Evolutionary conservation across 64 coral and sea anemone genomes (phyloP), one percentile per base, ranked within the genome.

Genomic region (Platygyra sinensis): DNA sequence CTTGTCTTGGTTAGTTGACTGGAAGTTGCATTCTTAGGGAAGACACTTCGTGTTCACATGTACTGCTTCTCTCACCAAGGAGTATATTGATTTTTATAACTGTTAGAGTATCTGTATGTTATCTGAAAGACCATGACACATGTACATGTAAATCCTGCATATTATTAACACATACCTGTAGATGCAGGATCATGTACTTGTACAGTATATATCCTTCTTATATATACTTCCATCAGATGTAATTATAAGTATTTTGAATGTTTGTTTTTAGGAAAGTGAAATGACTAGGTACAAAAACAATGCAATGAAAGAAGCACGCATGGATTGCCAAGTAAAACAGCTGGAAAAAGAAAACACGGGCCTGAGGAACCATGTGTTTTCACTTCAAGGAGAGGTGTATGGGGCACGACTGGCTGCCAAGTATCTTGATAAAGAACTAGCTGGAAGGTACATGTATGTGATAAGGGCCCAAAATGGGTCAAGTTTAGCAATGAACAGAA

Each of bases 311-410:
- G 97, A 99, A 77, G 90, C 97, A 33, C 90, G 90, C 52, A 64
- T 93, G 82, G 97, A 93, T 55, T 93, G 91, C 64, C 91, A 95
- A 84, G 73, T 89, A 1, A 99, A 96, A 82, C 94, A 99, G 20
- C 20, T 95, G 87, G 97, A 99, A 72, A 99, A 99, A 93, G 97
- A 99, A 91, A 99, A 99, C 89, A 88, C 71, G 81, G 85, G 52
- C 30, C 86, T 99, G 63, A 87, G 97, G 82, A 99, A 99, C 77
- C 97, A 99, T 72, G 62, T 99, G 38, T 99, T 99, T 77, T 95
- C 93, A 62, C 75, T 99, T 13, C 96, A 99, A 95, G 96, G 96
- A 75, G 96, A 99, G 36, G 96, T 99, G 29, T 99, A 99, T 91
- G 96, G 96, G 88, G 96, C 96, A 63, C 90, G 96, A 79, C 75